A percentile compares a stretch with the other conserved stretches of the same genome.
Evolutionary conservation across 2,797 vertebrate species (phyloP).

Genomic region (Clamator glandarius): DNA sequence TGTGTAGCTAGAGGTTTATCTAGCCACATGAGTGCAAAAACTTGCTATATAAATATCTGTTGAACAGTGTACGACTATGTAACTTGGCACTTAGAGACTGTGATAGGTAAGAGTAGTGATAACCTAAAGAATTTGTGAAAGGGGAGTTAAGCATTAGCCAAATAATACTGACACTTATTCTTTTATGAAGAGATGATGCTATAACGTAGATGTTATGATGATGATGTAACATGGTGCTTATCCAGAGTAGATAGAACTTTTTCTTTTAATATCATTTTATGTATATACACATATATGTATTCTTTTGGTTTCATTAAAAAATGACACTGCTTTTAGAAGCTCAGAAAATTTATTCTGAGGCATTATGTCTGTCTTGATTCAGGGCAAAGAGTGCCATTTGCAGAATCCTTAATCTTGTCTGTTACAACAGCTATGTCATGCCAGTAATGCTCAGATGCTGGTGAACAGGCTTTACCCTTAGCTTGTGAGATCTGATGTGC

Average conservation of each 20-base stretch:
- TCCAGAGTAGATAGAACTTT: not conserved
- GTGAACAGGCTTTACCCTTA: not conserved
- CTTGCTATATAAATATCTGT: not conserved
- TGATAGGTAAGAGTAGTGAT: not conserved
- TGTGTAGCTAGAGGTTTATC: not conserved
- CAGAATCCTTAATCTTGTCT: conserved; percentile 1
- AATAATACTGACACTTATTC: not conserved
- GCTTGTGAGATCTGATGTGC: not conserved
- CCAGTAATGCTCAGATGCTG: not conserved
- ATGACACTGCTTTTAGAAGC: not conserved
- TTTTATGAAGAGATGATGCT: not conserved
- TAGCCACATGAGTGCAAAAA: not conserved
- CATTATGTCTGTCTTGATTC: not conserved
- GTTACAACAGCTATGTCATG: not conserved
- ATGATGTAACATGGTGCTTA: not conserved
- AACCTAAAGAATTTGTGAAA: not conserved
- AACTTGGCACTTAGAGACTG: not conserved
- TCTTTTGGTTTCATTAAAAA: not conserved
- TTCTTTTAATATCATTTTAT: too few relatives aligned
- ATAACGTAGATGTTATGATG: too few relatives aligned
- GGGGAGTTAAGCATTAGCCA: not conserved
- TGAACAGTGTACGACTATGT: not conserved
- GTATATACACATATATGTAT: too few relatives aligned
- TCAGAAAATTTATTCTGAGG: not conserved
- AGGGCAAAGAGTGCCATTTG: not conserved